Evolutionary conservation across 1,140 invertebrate genomes (phyloP).

Genomic region (Papilio helenus): DNA sequence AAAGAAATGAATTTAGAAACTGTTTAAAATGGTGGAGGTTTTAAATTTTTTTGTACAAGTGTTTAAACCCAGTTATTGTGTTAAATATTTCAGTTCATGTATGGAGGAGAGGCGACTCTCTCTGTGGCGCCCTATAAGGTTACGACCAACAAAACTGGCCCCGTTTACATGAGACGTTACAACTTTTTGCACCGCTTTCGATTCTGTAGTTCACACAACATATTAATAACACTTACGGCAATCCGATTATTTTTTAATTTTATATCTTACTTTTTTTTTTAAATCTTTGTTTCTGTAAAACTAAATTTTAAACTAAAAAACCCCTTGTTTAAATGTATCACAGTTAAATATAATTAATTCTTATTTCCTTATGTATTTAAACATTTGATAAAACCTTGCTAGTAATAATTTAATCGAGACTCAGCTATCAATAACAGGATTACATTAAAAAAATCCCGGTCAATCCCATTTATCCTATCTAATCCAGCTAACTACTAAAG

Average conservation of each 20-base stretch:
- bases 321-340: no score
- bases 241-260: not conserved
- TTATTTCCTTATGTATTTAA: no score
- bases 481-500: not conserved
- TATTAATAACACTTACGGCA: not conserved
- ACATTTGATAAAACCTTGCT: not conserved
- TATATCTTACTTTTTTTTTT: no score
- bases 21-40: no score
- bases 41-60: no score
- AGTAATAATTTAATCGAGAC: not conserved
- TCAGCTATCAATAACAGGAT: not conserved
- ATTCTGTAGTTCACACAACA: constrained; percentile 8
- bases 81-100: constrained; percentile 4
- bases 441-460: not conserved
- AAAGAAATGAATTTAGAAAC: no score
- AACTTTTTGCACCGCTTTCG: constrained; percentile 27
- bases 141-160: constrained; percentile 18
- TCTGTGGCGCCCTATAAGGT: constrained; percentile 22
- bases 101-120: constrained; percentile 28
- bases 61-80: not conserved
- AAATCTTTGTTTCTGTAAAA: no score
- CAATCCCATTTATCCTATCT: not conserved
- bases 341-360: no score
- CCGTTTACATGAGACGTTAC: not conserved
- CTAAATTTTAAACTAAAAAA: no score